Evolutionary conservation across 2,113 vertebrate species (phyloP).

Genomic region (Lipotes vexillifer): DNA sequence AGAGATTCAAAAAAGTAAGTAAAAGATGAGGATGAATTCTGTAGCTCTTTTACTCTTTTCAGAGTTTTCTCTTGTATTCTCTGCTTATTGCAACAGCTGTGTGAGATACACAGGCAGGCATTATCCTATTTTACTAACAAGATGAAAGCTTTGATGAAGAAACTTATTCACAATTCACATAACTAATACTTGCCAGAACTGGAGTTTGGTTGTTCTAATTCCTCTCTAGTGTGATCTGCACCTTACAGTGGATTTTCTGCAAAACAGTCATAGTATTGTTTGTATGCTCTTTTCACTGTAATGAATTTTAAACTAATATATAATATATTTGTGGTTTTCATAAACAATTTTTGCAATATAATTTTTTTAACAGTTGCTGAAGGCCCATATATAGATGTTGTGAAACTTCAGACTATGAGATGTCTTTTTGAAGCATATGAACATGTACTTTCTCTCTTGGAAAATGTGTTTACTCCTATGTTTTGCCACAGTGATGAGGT

Average conservation of each 20-base stretch:
- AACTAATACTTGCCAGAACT: not conserved
- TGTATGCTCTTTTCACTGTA: not conserved
- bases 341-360: not conserved
- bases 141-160: constrained; percentile 27
- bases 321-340: not conserved
- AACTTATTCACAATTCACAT: not conserved
- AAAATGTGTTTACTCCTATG: constrained; percentile 96
- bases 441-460: constrained; percentile 94
- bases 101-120: not conserved
- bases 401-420: constrained; percentile 92
- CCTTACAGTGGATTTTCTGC: not conserved
- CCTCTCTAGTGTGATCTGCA: not conserved
- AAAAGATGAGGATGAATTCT: not conserved
- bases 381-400: constrained; percentile 88
- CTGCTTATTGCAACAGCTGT: not conserved
- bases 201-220: not conserved
- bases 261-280: not conserved
- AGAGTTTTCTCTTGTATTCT: not conserved
- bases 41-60: not conserved
- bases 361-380: constrained; percentile 84
- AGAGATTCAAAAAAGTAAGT: constrained; percentile 92
- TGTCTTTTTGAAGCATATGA: constrained; percentile 98
- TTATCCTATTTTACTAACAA: not conserved
- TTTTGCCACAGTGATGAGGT: constrained; percentile 99
- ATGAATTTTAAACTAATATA: constrained; percentile 37